A percentile compares a stretch with the other conserved stretches of the same genome.
These are phyloP conservation scores for Mystacornis crossleyi DNA, from an alignment of 2,113 vertebrate species.

Conservation along the genomic window DNA sequence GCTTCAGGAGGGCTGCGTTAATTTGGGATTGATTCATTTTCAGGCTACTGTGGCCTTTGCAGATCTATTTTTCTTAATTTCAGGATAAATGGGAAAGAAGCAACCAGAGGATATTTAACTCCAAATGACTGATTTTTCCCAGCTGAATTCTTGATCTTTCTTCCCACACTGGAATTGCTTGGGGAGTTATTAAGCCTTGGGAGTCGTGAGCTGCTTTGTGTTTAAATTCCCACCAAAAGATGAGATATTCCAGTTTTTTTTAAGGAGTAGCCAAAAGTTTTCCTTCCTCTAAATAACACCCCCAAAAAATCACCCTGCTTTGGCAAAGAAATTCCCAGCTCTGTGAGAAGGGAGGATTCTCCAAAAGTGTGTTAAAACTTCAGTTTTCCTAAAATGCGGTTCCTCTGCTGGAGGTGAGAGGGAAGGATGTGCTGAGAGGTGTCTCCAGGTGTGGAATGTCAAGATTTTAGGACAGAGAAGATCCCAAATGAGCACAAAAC, in stretches of 20 bases:
- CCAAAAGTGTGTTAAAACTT: not conserved
- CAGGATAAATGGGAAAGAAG: not conserved
- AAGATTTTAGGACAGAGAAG: not conserved
- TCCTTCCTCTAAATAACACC: not conserved
- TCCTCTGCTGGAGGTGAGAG: not conserved
- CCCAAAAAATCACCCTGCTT: not conserved
- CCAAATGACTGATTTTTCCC: not conserved
- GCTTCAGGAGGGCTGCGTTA: not conserved
- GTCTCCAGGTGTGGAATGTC: not conserved
- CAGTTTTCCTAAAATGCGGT: not conserved
- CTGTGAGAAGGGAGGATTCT: not conserved
- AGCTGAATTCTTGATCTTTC: not conserved
- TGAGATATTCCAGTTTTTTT: not conserved
- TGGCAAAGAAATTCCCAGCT: not conserved
- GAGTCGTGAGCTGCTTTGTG: not conserved
- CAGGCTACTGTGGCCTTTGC: not conserved
- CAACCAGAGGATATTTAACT: not conserved
- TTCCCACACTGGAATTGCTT: not conserved
- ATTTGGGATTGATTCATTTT: not conserved
- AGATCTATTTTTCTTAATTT: not conserved
- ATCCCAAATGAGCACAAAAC: not conserved
- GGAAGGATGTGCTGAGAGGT: not conserved
- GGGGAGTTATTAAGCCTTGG: not conserved
- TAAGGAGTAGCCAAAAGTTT: not conserved
- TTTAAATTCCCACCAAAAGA: not conserved